phyloP scores from a whole-genome alignment of 2,888 invertebrate species.

The Ochropleura plecta region DNA sequence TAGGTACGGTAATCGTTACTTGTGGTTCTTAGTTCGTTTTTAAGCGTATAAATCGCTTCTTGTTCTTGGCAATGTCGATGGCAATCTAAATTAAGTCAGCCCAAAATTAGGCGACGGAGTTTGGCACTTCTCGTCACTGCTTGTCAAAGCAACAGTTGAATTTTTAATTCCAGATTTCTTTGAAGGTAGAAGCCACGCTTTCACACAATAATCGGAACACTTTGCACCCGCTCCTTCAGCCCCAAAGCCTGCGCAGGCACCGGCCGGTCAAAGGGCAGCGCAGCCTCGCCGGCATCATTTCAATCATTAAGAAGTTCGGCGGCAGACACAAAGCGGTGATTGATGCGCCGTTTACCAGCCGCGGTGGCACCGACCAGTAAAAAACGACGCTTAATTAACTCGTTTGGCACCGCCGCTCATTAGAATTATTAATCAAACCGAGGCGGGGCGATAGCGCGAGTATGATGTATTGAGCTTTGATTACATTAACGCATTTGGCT shows the following conservation, averaged over 20 bases:
- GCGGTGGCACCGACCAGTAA: slow-evolving; percentile 85
- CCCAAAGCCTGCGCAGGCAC: neutral
- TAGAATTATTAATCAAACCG: slow-evolving; percentile 90
- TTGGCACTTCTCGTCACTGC: too few relatives aligned
- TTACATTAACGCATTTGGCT: slow-evolving; percentile 88
- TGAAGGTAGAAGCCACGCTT: slow-evolving; percentile 6
- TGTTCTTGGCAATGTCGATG: too few relatives aligned
- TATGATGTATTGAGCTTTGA: slow-evolving; percentile 90
- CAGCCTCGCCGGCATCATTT: slow-evolving; percentile 78
- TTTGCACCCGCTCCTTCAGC: slow-evolving; percentile 39
- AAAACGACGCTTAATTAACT: slow-evolving; percentile 90
- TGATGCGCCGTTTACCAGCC: slow-evolving; percentile 89
- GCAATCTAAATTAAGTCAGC: too few relatives aligned
- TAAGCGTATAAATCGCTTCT: neutral
- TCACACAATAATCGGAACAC: slow-evolving; percentile 22
- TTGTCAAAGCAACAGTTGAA: neutral
- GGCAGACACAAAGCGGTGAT: slow-evolving; percentile 88
- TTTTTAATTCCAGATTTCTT: neutral
- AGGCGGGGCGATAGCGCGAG: slow-evolving; percentile 88
- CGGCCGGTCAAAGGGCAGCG: slow-evolving; percentile 73
- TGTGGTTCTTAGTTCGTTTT: neutral
- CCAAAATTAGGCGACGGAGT: too few relatives aligned
- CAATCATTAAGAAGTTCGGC: slow-evolving; percentile 89
- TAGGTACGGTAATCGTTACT: neutral
- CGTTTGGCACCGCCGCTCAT: slow-evolving; percentile 90